Percentiles rank a stretch among this genome's conserved stretches.
These are phyloP conservation scores for Drosophila incognita DNA, from an alignment of 2,888 invertebrate genomes.

Conservation along the genomic window DNA sequence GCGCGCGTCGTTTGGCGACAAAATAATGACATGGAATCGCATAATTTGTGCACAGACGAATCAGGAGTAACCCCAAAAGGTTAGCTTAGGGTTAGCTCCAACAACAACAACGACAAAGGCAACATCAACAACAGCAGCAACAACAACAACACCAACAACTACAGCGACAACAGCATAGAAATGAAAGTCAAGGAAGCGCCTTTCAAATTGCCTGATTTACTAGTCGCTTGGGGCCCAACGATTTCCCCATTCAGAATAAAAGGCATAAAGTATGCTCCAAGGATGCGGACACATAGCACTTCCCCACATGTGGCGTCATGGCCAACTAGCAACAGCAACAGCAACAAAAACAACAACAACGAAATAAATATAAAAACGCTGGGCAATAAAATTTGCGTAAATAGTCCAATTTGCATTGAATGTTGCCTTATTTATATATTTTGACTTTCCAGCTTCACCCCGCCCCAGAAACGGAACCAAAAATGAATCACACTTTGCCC, in stretches of 20 bases:
- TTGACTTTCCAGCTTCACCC: conserved; percentile 30
- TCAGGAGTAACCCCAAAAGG: conserved; percentile 41
- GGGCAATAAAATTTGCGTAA: conserved; percentile 84
- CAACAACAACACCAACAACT: conserved; percentile 3
- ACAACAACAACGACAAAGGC: conserved; percentile 2
- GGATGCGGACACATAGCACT: conserved; percentile 31
- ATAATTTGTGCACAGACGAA: conserved; percentile 75
- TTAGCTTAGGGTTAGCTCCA: conserved; percentile 39
- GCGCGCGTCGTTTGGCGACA: conserved; percentile 78
- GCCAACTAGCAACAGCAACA: conserved; percentile 50
- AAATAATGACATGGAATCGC: conserved; percentile 83
- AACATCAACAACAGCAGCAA: conserved; percentile 1
- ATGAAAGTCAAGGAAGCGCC: conserved; percentile 56
- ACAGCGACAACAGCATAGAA: conserved; percentile 39
- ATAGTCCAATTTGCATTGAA: conserved; percentile 82
- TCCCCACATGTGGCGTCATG: conserved; percentile 49
- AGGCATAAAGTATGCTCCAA: conserved; percentile 55
- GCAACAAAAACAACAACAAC: conserved; percentile 47
- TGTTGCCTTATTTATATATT: conserved; percentile 76
- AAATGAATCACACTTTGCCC: conserved; percentile 64
- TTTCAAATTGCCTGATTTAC: conserved; percentile 79
- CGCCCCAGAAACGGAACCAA: conserved; percentile 11
- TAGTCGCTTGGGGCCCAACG: conserved; percentile 65
- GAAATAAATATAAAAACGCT: conserved; percentile 79
- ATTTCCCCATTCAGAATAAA: conserved; percentile 31